Evolutionary conservation across 2,797 vertebrate species (phyloP).

Genomic region (Buceros bicornis): DNA sequence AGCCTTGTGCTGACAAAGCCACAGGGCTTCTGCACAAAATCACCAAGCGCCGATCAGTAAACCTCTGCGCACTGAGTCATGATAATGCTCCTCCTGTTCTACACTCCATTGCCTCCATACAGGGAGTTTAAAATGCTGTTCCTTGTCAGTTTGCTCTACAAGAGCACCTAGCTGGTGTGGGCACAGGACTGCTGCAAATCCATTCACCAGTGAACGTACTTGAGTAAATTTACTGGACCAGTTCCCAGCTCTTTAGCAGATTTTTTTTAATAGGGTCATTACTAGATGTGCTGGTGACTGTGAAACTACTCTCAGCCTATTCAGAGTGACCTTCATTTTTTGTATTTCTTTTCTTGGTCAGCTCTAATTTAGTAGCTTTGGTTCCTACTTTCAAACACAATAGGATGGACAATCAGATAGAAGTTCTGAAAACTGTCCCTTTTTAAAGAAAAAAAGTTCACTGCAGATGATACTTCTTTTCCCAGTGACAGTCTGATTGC

Average conservation of each 20-base stretch:
- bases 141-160: not conserved
- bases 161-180: not conserved
- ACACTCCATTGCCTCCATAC: not conserved
- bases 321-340: not conserved
- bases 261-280: not conserved
- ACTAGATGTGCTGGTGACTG: not conserved
- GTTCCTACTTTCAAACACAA: conserved; percentile 9
- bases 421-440: not conserved
- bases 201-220: not conserved
- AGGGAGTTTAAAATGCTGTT: not conserved
- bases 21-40: not conserved
- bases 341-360: not conserved
- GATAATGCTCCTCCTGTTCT: not conserved
- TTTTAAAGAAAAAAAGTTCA: not conserved
- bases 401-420: not conserved
- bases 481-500: not conserved
- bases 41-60: rapidly evolving
- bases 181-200: not conserved
- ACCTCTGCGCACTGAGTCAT: not conserved
- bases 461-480: not conserved
- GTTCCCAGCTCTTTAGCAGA: not conserved
- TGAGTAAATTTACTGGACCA: not conserved
- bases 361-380: conserved; percentile 1
- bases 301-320: not conserved
- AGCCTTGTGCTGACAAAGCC: not conserved